Percentiles rank a stretch among this genome's conserved stretches.
These are phyloP conservation scores for Drosophila bifasciata DNA, from an alignment of 1,140 invertebrate genomes.

Conservation along the genomic window DNA sequence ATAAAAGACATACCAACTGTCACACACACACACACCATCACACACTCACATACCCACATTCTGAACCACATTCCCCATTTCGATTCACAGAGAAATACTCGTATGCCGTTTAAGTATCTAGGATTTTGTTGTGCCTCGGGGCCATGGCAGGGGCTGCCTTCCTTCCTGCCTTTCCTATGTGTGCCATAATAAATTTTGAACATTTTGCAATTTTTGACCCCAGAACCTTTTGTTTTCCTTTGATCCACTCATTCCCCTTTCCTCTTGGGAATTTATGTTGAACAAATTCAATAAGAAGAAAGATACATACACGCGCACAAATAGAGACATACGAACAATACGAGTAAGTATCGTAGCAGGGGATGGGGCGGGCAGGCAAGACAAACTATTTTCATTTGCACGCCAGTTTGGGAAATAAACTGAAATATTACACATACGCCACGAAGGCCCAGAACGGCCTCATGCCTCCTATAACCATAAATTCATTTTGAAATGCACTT, in stretches of 20 bases:
- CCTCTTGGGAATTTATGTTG: constrained; percentile 9
- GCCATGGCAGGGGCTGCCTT: too few species aligned
- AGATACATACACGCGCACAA: too few species aligned
- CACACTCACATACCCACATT: constrained; percentile 6
- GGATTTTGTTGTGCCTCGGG: constrained; percentile 1
- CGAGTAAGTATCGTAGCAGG: too few species aligned
- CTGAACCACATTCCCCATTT: too few species aligned
- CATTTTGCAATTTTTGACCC: constrained; percentile 52
- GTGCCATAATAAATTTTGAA: constrained; percentile 41
- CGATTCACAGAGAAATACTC: background rate
- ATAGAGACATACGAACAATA: too few species aligned
- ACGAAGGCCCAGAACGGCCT: constrained; percentile 10
- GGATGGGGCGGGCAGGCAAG: too few species aligned
- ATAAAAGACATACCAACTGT: constrained; percentile 42
- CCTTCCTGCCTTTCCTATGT: background rate
- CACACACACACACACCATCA: too few species aligned
- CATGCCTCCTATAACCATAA: constrained; percentile 33
- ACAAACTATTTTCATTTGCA: constrained; percentile 58
- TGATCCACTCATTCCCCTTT: background rate
- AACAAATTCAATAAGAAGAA: constrained; percentile 36
- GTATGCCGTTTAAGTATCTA: constrained; percentile 5
- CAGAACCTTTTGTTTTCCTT: constrained; percentile 15
- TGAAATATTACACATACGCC: constrained; percentile 70
- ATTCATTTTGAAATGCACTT: constrained; percentile 66
- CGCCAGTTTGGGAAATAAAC: constrained; percentile 31